Evolutionary conservation across 2,113 vertebrate species (phyloP).

Genomic region (Daboia siamensis): DNA sequence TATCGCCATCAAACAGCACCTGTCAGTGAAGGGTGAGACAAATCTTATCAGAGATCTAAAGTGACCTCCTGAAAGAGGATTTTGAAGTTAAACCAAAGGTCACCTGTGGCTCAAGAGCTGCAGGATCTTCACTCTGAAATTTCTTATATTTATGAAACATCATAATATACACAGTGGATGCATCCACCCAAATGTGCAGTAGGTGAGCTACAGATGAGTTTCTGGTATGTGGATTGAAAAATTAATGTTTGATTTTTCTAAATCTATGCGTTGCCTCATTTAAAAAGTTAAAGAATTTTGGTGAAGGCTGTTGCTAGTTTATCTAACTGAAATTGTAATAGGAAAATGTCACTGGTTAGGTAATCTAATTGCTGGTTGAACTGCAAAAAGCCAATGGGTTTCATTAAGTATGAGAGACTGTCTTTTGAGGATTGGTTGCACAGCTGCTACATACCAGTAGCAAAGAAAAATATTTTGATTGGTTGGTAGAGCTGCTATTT

Average conservation of each 20-base stretch:
- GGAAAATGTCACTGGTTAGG: slow-evolving; percentile 18
- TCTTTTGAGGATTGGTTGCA: slow-evolving; percentile 19
- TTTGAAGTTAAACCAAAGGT: background rate
- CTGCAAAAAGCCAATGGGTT: slow-evolving; percentile 24
- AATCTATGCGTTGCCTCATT: background rate
- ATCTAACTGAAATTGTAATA: slow-evolving; percentile 16
- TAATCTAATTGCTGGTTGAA: slow-evolving; percentile 19
- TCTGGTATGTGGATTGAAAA: background rate
- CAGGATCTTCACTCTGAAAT: background rate
- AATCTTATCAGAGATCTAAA: background rate
- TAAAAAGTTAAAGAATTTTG: background rate
- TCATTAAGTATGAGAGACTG: slow-evolving; percentile 2
- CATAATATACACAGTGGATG: background rate
- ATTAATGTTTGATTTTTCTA: slow-evolving; percentile 3
- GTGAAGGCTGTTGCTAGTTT: slow-evolving; percentile 17
- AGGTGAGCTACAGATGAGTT: background rate
- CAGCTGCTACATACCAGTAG: slow-evolving; percentile 37
- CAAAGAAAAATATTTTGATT: background rate
- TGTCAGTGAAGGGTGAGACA: background rate
- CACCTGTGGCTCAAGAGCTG: background rate
- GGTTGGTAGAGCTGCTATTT: slow-evolving; percentile 17
- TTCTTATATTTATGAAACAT: background rate
- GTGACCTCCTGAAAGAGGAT: background rate
- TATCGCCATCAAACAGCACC: background rate
- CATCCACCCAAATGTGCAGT: background rate